phyloP scores from a whole-genome alignment of 1,140 invertebrate species.

The Paralvinella palmiformis region DNA sequence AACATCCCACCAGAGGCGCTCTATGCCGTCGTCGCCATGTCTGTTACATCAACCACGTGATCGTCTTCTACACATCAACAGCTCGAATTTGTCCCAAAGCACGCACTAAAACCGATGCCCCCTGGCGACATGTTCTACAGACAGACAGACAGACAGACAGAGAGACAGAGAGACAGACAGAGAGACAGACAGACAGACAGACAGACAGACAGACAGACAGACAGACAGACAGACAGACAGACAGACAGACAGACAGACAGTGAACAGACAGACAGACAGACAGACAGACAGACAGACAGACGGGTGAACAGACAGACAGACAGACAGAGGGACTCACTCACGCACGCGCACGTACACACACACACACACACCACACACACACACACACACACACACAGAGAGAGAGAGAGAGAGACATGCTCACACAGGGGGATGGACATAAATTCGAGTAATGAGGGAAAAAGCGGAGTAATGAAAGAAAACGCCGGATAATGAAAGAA shows the following conservation, averaged over 20 bases:
- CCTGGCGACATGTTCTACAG: not conserved
- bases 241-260: slow-evolving; percentile 17
- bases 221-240: slow-evolving; percentile 15
- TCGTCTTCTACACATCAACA: not conserved
- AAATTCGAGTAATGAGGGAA: too few relatives aligned
- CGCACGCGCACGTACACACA: not conserved
- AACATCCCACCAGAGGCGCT: not conserved
- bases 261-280: slow-evolving; percentile 18
- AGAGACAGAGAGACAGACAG: slow-evolving; percentile 12
- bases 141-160: slow-evolving; percentile 10
- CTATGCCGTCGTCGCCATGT: not conserved
- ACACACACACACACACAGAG: too few relatives aligned
- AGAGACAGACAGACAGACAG: slow-evolving; percentile 15
- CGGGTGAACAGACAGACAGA: slow-evolving; percentile 1
- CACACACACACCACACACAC: slow-evolving; percentile 9
- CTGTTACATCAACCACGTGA: not conserved
- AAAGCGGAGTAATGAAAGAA: too few relatives aligned
- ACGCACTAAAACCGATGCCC: not conserved
- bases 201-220: slow-evolving; percentile 14
- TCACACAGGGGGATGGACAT: too few relatives aligned
- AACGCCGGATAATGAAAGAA: too few relatives aligned
- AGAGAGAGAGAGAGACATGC: too few relatives aligned
- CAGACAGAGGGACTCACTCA: slow-evolving; percentile 12
- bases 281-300: slow-evolving; percentile 16
- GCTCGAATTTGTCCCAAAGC: not conserved